Conservation (phyloP, 2,797 vertebrate species). For the Tamandua tetradactyla region DNA sequence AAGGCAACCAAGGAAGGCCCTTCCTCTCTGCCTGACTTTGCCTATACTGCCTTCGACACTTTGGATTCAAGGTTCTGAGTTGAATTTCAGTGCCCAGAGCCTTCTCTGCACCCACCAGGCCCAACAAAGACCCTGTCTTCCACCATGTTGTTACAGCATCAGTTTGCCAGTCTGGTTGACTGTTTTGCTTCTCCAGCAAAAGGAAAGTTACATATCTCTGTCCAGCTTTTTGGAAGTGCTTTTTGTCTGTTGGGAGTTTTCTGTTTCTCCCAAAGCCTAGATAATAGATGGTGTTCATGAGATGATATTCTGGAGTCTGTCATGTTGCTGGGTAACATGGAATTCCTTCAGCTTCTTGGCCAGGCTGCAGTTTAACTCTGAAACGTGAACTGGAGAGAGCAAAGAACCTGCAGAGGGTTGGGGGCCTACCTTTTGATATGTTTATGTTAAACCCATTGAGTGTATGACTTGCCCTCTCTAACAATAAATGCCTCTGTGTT, state of each 20-base stretch:
- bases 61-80: not conserved
- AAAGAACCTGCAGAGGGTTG: fast-evolving
- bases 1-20: not conserved
- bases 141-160: not conserved
- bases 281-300: not conserved
- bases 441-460: not conserved
- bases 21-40: not conserved
- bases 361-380: not conserved
- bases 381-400: not conserved
- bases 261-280: not conserved
- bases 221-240: not conserved
- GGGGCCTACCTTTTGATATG: not conserved
- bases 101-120: fast-evolving
- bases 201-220: not conserved
- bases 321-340: fast-evolving
- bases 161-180: not conserved
- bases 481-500: conserved; percentile 71
- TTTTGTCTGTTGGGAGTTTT: not conserved
- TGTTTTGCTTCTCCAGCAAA: not conserved
- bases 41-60: not conserved
- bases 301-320: not conserved
- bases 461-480: not conserved
- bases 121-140: not conserved
- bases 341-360: not conserved
- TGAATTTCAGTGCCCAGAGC: fast-evolving